Percentiles rank a stretch among this genome's conserved stretches.
phyloP scores from a whole-genome alignment of 2,888 invertebrate genomes.

The Drosophila ustulata region DNA sequence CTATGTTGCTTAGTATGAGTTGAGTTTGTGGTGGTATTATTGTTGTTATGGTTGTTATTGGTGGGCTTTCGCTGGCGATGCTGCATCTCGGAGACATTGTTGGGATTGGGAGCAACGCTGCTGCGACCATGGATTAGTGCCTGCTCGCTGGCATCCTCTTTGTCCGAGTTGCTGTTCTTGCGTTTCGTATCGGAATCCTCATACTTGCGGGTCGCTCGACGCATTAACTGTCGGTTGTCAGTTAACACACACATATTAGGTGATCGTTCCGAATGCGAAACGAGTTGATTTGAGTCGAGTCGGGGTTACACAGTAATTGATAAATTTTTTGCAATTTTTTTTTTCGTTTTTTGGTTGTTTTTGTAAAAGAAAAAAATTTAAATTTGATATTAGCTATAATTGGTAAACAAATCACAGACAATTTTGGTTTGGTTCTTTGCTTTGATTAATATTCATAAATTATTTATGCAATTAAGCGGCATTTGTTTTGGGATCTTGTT shows the following conservation, averaged over 20 bases:
- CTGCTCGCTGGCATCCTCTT: slow-evolving; percentile 68
- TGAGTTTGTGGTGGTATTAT: slow-evolving; percentile 64
- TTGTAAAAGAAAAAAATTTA: slow-evolving; percentile 76
- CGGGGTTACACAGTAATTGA: slow-evolving; percentile 33
- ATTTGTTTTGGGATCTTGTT: slow-evolving; percentile 4
- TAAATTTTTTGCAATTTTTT: slow-evolving; percentile 23
- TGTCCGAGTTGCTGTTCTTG: slow-evolving; percentile 83
- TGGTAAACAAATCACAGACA: slow-evolving; percentile 45
- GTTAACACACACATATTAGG: slow-evolving; percentile 13
- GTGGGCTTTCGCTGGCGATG: slow-evolving; percentile 83
- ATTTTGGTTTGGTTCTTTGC: slow-evolving; percentile 9
- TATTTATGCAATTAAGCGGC: slow-evolving; percentile 34
- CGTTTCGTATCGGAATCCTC: slow-evolving; percentile 82
- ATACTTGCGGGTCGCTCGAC: slow-evolving; percentile 61
- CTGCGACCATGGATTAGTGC: slow-evolving; percentile 64
- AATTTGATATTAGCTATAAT: slow-evolving; percentile 69
- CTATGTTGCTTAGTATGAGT: slow-evolving; percentile 59
- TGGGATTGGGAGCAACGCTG: slow-evolving; percentile 19
- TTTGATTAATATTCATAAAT: slow-evolving; percentile 28
- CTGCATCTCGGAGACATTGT: slow-evolving; percentile 78
- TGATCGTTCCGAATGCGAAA: slow-evolving; percentile 7
- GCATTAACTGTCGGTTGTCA: slow-evolving; percentile 55
- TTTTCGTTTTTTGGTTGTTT: not conserved
- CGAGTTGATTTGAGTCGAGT: slow-evolving; percentile 19
- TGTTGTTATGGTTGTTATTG: slow-evolving; percentile 58